Conservation (phyloP, 2,797 vertebrate species). For the Neosalanx taihuensis region DNA sequence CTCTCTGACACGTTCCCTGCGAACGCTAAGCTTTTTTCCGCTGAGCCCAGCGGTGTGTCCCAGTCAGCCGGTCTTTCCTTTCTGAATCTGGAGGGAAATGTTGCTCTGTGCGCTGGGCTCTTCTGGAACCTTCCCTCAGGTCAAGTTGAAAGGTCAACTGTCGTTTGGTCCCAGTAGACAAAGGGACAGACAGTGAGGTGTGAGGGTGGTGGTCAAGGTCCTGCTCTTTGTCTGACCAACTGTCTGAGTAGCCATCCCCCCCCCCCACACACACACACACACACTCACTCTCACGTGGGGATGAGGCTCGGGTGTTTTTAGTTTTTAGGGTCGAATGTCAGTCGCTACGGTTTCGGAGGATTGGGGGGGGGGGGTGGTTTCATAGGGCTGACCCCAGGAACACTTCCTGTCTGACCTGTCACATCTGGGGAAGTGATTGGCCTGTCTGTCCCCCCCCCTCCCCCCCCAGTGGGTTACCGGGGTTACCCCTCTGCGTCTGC, state of each 20-base stretch:
- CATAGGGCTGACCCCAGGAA: conserved; percentile 68
- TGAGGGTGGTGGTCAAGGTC: conserved; percentile 30
- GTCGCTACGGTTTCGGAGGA: conserved; percentile 57
- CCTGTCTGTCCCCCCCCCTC: conserved; percentile 19
- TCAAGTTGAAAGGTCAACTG: not conserved
- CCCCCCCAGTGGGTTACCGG: conserved; percentile 50
- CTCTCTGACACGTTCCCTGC: conserved; percentile 32
- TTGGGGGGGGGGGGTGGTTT: conserved; percentile 68
- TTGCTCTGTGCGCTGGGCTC: no score
- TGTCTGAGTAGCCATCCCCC: conserved; percentile 24
- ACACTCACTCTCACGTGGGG: not conserved
- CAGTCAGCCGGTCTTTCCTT: conserved; percentile 15
- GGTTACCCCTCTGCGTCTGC: conserved; percentile 77
- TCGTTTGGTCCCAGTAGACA: conserved; percentile 43
- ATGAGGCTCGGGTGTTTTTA: conserved; percentile 56
- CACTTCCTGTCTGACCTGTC: conserved; percentile 85
- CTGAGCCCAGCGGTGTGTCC: conserved; percentile 24
- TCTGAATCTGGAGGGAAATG: not conserved
- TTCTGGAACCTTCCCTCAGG: no score
- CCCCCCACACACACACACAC: conserved; percentile 9
- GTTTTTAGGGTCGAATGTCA: conserved; percentile 58
- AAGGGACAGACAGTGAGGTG: conserved; percentile 25
- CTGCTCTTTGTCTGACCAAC: conserved; percentile 39
- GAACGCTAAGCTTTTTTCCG: conserved; percentile 32
- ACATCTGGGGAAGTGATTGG: conserved; percentile 95